Evolutionary conservation across 2,888 invertebrate species (phyloP), one percentile per base, ranked within the genome.

Genomic region (Cosmopolites sordidus): DNA sequence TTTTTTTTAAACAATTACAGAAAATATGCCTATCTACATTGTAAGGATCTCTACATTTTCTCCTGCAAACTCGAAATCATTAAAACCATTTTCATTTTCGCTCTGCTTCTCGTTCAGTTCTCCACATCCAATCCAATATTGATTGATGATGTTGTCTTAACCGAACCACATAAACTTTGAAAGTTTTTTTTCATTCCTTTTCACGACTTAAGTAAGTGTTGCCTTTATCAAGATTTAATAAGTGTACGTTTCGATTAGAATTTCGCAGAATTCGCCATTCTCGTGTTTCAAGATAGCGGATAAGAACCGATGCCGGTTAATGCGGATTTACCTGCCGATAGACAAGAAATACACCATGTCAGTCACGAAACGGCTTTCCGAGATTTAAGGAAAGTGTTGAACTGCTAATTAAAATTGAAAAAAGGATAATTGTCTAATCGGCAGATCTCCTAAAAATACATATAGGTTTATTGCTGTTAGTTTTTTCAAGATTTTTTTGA

Each of bases 201-300:
- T 33, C 33, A 33, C 33, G 33, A 33, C 33, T 22, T 41, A 47
- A 43, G 48, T 45, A 47, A 54, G 54, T 54, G 46, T 54, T 50
- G 46, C 30, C 16, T 42, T 33, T 54, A 54, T 54, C 54, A 41
- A 45, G 48, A 49, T 51, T 51, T 51, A 51, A 52, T 54, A 55
- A 50, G 55, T 33, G 33, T 33, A 33, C n/a, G 33, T 55, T 55
- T 47, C 51, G 55, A 55, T 55, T 55, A 47, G 50, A 37, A 47
- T 55, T 55, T 55, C 55, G 50, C 48, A 55, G 55, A 55, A 55
- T 51, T 55, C 49, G 46, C 43, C 54, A 43, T 43, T 55, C 55
- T 47, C 51, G 47, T 44, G 43, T 51, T 47, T 47, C 41, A 43
- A 51, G 51, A 51, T 50, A 48, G 46, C 50, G 43, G 48, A 51